Percentiles rank a stretch among this genome's conserved stretches.
Conservation (phyloP, 2,888 invertebrate species). For the Clitarchus hookeri region DNA sequence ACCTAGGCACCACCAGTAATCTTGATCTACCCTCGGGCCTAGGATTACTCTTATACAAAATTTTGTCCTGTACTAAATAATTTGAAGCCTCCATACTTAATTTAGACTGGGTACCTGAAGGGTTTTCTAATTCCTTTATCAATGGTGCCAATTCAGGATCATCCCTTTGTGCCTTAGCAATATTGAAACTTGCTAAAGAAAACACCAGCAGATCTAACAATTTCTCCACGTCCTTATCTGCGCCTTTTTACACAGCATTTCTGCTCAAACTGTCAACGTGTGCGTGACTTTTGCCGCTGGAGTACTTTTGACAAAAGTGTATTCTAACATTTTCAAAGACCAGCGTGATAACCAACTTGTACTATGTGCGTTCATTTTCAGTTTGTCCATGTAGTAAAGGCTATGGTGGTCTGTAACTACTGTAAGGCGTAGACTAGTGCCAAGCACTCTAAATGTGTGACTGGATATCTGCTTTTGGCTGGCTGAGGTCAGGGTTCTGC, state of each 20-base stretch:
- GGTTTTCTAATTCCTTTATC: neutral
- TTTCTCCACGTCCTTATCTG: neutral
- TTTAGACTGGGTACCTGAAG: neutral
- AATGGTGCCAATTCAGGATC: neutral
- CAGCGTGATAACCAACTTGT: too few species aligned
- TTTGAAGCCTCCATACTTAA: neutral
- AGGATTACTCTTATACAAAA: neutral
- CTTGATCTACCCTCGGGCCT: neutral
- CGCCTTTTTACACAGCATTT: neutral
- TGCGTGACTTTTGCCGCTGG: neutral
- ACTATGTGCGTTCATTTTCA: too few species aligned
- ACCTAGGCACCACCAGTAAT: neutral
- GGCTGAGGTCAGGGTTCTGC: too few species aligned
- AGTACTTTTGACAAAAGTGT: neutral
- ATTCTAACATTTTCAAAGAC: too few species aligned
- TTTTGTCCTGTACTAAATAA: neutral
- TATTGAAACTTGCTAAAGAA: neutral
- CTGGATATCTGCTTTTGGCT: too few species aligned
- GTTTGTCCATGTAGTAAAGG: too few species aligned
- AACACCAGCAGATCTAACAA: neutral
- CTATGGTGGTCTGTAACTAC: too few species aligned
- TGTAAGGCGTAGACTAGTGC: too few species aligned
- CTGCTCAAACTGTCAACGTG: neutral
- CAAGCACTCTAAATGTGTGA: too few species aligned
- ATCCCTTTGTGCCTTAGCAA: neutral